A percentile compares a stretch with the other conserved stretches of the same genome.
These are phyloP conservation scores for Orchesella flavescens DNA, from an alignment of 2,888 invertebrate genomes.

Conservation along the genomic window DNA sequence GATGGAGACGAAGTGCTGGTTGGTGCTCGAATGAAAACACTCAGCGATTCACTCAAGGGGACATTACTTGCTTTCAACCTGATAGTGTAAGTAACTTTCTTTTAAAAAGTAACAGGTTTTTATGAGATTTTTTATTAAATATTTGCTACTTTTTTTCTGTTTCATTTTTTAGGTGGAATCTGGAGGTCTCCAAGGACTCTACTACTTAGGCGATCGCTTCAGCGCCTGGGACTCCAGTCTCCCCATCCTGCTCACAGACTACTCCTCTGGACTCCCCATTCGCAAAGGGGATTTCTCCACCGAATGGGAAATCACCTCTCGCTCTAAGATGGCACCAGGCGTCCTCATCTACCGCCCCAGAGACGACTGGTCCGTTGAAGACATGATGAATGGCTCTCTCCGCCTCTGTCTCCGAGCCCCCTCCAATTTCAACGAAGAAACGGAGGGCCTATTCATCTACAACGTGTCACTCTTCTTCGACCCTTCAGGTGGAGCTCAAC, in stretches of 20 bases:
- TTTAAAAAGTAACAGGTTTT: too few relatives aligned
- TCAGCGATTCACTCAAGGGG: constrained; percentile 59
- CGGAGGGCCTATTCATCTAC: constrained; percentile 61
- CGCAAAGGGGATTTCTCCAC: constrained; percentile 44
- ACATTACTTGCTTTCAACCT: constrained; percentile 59
- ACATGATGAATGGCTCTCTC: constrained; percentile 31
- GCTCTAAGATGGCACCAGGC: constrained; percentile 45
- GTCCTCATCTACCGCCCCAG: constrained; percentile 59
- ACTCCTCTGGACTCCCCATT: constrained; percentile 58
- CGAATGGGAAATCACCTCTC: constrained; percentile 46
- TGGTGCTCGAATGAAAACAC: constrained; percentile 63
- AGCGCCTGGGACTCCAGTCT: constrained; percentile 60
- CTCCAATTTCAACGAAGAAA: constrained; percentile 42
- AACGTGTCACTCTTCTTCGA: constrained; percentile 50
- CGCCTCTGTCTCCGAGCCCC: constrained; percentile 63
- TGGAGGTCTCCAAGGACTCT: constrained; percentile 50
- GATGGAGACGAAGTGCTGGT: constrained; percentile 58
- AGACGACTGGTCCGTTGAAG: constrained; percentile 61
- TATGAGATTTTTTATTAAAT: too few relatives aligned
- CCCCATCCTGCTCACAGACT: constrained; percentile 61
- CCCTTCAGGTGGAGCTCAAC: neutral
- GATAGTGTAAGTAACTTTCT: constrained; percentile 41
- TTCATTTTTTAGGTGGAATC: constrained; percentile 28
- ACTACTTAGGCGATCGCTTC: constrained; percentile 63
- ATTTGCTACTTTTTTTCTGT: too few relatives aligned